These are phyloP conservation scores for Chionodraco myersi DNA, from an alignment of 2,113 vertebrate species.

Conservation along the genomic window DNA sequence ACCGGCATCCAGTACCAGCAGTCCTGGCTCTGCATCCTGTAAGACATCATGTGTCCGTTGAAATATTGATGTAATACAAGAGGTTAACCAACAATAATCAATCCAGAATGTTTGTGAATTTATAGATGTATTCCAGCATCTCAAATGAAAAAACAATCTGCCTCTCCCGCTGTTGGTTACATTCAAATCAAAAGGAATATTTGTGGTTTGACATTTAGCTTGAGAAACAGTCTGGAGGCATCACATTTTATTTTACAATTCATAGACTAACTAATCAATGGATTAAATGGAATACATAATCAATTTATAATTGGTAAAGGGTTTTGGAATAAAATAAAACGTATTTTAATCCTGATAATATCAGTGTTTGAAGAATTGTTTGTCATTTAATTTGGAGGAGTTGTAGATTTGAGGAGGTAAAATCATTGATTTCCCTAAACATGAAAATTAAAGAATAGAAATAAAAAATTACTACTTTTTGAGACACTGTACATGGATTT, in stretches of 20 bases:
- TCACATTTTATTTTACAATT: not conserved
- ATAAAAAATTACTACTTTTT: not conserved
- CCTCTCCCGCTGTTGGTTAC: not conserved
- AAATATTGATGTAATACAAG: not conserved
- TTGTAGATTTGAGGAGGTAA: not conserved
- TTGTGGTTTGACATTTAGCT: not conserved
- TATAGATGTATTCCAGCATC: not conserved
- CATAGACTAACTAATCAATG: not conserved
- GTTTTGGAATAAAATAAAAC: no score
- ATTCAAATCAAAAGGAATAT: not conserved
- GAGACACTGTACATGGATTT: not conserved
- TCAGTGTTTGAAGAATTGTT: not conserved
- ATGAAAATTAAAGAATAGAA: no score
- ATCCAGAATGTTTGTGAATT: not conserved
- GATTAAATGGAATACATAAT: not conserved
- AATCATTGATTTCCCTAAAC: not conserved
- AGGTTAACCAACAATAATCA: not conserved
- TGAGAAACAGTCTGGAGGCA: not conserved
- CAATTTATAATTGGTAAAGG: not conserved
- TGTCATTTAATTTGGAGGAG: not conserved
- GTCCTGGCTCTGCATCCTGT: constrained; percentile 99
- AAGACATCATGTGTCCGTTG: constrained; percentile 70
- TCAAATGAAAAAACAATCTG: not conserved
- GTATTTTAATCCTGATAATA: not conserved
- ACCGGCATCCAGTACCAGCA: constrained; percentile 97